phyloP scores from a whole-genome alignment of 1,140 invertebrate species.

The Hylyphantes graminicola region DNA sequence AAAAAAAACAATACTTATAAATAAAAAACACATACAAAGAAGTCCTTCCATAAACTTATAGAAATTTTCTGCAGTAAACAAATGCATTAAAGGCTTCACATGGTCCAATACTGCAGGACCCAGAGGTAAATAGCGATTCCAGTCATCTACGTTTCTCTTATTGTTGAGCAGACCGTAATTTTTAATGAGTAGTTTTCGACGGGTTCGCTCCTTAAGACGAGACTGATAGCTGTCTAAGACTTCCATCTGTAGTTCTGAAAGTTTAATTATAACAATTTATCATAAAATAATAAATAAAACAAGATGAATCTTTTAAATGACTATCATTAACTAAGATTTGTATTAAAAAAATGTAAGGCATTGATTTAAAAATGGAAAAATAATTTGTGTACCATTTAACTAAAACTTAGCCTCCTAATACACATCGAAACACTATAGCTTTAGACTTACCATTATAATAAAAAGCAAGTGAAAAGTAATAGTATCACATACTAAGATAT shows the following conservation, averaged over 20 bases:
- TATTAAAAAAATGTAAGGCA: too few relatives aligned
- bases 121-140: conserved; percentile 76
- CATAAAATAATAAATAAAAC: neutral
- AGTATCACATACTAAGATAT: too few relatives aligned
- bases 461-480: too few relatives aligned
- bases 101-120: conserved; percentile 73
- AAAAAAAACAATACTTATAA: conserved; percentile 9
- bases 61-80: conserved; percentile 79
- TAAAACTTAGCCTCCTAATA: too few relatives aligned
- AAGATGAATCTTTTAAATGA: neutral
- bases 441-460: too few relatives aligned
- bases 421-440: too few relatives aligned
- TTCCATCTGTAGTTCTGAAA: conserved; percentile 75
- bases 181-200: conserved; percentile 79
- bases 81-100: conserved; percentile 78
- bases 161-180: conserved; percentile 83
- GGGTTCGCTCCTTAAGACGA: conserved; percentile 77
- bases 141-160: conserved; percentile 72
- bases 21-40: conserved; percentile 68
- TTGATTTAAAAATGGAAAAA: too few relatives aligned
- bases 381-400: too few relatives aligned
- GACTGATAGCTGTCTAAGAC: conserved; percentile 78
- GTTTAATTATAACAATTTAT: neutral
- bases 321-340: too few relatives aligned
- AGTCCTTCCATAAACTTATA: conserved; percentile 82